Conservation (phyloP, 2,113 vertebrate genomes). For the Psammodynastes pulverulentus region DNA sequence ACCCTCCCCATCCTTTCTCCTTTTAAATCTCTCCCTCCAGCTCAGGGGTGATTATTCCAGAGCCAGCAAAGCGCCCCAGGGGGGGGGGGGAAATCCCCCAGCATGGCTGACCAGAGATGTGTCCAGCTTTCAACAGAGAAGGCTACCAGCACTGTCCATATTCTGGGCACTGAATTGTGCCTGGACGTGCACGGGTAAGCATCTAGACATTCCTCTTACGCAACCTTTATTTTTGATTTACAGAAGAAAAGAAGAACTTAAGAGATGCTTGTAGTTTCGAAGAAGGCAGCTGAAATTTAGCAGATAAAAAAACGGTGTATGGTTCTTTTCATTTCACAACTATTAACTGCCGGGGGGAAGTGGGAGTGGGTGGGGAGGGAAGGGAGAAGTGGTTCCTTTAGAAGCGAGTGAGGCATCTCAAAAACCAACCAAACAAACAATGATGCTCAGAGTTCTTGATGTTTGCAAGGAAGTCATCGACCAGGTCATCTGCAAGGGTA, state of each 20-base stretch:
- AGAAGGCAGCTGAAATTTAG: background rate
- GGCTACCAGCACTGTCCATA: slow-evolving; percentile 58
- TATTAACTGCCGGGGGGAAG: too few species aligned
- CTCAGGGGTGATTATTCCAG: background rate
- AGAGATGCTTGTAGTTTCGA: background rate
- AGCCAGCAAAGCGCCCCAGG: background rate
- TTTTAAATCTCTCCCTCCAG: slow-evolving; percentile 23
- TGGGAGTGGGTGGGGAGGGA: too few species aligned
- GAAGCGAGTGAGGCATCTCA: background rate
- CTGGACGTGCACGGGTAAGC: slow-evolving; percentile 71
- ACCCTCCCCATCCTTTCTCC: slow-evolving; percentile 5
- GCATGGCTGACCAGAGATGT: slow-evolving; percentile 65
- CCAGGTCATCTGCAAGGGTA: background rate
- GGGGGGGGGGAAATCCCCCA: rapidly evolving
- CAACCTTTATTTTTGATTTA: too few species aligned
- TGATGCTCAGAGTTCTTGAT: background rate
- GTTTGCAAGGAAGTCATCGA: background rate
- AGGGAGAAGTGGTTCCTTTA: background rate
- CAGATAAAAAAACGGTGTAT: background rate
- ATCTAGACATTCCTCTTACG: too few species aligned
- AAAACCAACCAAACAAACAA: background rate
- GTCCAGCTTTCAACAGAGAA: slow-evolving; percentile 67
- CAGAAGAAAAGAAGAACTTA: background rate
- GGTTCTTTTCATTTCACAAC: background rate
- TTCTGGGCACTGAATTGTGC: slow-evolving; percentile 69